Conservation (phyloP, 2,888 invertebrate genomes). For the Andrena haemorrhoa region DNA sequence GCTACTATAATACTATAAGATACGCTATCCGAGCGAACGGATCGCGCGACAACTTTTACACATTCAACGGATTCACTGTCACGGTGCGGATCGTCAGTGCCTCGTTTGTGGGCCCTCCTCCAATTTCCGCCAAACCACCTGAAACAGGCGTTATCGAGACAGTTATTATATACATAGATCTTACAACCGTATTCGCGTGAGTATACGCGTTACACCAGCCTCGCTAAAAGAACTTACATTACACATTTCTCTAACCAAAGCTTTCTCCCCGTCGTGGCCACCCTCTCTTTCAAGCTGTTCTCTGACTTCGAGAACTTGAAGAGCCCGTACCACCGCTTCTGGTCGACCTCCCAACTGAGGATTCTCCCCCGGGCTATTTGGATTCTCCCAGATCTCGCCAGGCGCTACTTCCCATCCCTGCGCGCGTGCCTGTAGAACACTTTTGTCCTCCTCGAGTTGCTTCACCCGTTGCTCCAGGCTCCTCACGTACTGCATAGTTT, state of each 20-base stretch:
- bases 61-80: constrained; percentile 34
- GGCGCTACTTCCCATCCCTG: constrained; percentile 80
- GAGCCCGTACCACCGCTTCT: constrained; percentile 96
- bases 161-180: neutral
- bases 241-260: constrained; percentile 97
- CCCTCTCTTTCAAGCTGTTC: constrained; percentile 93
- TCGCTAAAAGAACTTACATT: constrained; percentile 87
- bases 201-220: neutral
- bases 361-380: constrained; percentile 77
- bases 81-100: constrained; percentile 73
- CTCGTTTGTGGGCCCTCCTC: constrained; percentile 92
- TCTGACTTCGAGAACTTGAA: constrained; percentile 96
- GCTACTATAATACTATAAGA: constrained; percentile 67
- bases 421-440: constrained; percentile 86
- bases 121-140: constrained; percentile 96
- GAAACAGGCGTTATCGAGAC: constrained; percentile 67
- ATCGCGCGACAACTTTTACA: constrained; percentile 42
- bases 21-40: constrained; percentile 34
- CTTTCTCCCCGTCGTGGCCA: constrained; percentile 93
- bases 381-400: constrained; percentile 82
- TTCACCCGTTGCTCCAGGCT: constrained; percentile 95
- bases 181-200: neutral
- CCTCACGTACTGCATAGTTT: constrained; percentile 96
- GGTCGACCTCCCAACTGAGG: constrained; percentile 89
- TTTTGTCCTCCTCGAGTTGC: constrained; percentile 93